These are phyloP conservation scores for Genyomyrus donnyi DNA, from an alignment of 2,113 vertebrate genomes.

Conservation along the genomic window DNA sequence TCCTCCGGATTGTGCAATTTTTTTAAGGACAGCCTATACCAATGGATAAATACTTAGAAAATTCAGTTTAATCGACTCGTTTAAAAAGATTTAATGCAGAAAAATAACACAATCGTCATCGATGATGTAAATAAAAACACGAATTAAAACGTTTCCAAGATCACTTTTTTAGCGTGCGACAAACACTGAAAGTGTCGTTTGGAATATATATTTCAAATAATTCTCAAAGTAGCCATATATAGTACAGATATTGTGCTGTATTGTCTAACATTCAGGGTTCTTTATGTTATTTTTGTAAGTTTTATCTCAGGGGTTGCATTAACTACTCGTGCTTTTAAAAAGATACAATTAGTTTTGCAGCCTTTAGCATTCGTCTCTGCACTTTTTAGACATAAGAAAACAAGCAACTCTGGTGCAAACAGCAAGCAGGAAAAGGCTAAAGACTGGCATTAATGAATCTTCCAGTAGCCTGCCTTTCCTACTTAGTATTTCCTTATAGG, in stretches of 20 bases:
- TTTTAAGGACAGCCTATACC: background rate
- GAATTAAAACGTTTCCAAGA: background rate
- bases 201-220: background rate
- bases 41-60: background rate
- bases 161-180: background rate
- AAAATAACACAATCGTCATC: background rate
- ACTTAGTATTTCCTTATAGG: background rate
- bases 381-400: background rate
- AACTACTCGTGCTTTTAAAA: background rate
- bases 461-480: background rate
- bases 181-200: background rate
- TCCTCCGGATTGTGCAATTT: background rate
- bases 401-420: background rate
- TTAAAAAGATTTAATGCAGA: background rate
- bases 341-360: background rate
- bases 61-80: background rate
- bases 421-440: background rate
- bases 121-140: background rate
- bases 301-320: background rate
- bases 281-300: background rate
- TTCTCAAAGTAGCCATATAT: background rate
- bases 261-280: background rate
- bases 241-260: background rate
- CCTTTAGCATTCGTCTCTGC: background rate
- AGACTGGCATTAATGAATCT: background rate